These are phyloP conservation scores for Phalloptychus januarius DNA, from an alignment of 2,797 vertebrate species.

Conservation along the genomic window DNA sequence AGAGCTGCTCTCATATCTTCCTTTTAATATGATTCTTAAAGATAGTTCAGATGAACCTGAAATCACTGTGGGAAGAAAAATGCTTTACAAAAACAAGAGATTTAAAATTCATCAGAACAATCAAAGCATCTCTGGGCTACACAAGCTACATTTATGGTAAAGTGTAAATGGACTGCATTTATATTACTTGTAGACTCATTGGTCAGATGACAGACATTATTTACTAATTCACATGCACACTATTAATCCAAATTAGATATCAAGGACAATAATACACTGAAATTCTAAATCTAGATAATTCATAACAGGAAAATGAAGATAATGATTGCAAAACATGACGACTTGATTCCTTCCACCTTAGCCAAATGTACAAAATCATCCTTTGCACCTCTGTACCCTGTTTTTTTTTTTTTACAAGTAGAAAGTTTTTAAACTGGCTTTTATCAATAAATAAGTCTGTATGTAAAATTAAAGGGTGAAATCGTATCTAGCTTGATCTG, in stretches of 20 bases:
- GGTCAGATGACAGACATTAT: background rate
- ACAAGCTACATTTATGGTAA: background rate
- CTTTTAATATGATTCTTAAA: background rate
- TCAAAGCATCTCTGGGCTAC: background rate
- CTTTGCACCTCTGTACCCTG: background rate
- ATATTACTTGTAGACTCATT: background rate
- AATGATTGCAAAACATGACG: background rate
- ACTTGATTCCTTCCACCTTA: background rate
- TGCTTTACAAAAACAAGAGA: background rate
- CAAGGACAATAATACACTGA: background rate
- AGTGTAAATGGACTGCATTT: background rate
- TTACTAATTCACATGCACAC: background rate
- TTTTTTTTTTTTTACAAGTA: background rate
- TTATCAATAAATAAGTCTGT: background rate
- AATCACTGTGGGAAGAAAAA: background rate
- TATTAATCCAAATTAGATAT: background rate
- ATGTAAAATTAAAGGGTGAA: background rate
- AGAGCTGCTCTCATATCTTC: background rate
- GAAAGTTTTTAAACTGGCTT: background rate
- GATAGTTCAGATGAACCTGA: background rate
- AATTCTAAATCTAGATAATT: background rate
- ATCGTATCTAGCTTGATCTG: constrained; percentile 17
- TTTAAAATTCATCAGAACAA: background rate
- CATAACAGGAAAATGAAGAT: background rate
- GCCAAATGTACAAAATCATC: background rate